phyloP scores from a whole-genome alignment of 64 coral and sea anemone genomes.

The Astreopora myriophthalma region DNA sequence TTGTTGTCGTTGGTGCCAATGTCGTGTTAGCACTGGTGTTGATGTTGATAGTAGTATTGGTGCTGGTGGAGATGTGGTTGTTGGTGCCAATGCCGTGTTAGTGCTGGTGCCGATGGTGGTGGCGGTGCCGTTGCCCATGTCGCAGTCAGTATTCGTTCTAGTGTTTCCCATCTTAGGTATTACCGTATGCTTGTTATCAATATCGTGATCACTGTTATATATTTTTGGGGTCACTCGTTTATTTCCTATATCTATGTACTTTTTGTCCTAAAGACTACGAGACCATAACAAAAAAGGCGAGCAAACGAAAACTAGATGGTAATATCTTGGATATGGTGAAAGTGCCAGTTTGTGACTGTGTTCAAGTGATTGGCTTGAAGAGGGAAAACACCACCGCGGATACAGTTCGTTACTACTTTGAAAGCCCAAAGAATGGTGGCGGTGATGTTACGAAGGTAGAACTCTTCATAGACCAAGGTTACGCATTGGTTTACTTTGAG shows the following conservation, averaged over 20 bases:
- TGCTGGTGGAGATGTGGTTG: no score
- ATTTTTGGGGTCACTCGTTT: no score
- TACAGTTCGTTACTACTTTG: constrained; percentile 4
- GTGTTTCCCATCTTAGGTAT: no score
- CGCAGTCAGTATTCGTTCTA: no score
- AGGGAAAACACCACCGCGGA: not conserved
- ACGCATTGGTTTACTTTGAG: not conserved
- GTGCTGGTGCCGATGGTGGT: no score
- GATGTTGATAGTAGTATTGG: no score
- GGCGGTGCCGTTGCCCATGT: no score
- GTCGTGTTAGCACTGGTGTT: no score
- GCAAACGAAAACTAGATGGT: not conserved
- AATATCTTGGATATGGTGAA: not conserved
- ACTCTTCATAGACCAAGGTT: not conserved
- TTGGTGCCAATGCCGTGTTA: no score
- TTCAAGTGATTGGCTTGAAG: constrained; percentile 1
- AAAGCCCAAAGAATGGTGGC: not conserved
- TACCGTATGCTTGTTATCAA: no score
- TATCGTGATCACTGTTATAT: no score
- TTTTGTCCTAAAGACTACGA: not conserved
- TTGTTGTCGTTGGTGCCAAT: no score
- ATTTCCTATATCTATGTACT: not conserved
- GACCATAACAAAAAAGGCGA: not conserved
- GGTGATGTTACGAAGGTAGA: not conserved
- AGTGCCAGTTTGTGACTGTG: not conserved